Evolutionary conservation across 92 coral and sea anemone species (phyloP), one percentile per base, ranked within the genome.

Genomic region (Parazoanthus swiftii): DNA sequence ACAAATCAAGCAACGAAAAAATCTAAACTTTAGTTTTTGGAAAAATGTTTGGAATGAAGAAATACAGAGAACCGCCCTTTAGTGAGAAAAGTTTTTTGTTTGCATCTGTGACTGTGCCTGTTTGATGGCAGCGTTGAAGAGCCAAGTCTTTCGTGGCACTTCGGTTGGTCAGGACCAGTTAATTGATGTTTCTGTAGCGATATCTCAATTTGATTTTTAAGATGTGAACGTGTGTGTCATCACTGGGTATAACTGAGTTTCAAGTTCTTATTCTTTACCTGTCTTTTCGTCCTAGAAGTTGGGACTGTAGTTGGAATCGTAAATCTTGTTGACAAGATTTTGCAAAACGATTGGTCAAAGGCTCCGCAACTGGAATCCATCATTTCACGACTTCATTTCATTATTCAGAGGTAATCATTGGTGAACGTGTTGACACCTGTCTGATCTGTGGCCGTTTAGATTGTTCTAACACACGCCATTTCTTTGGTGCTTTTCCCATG

Each of bases 301-400:
- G 94, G 90, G 15, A 85, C 92, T 25, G 92, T 97, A 18, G 85
- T 94, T 39, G 96, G 93, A 68, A 94, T 95, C 39, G 95, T 97
- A 56, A 93, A 94, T 43, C 85, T 97, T 44, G 93, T 94, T 11
- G 91, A 94, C 42, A 95, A 92, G 81, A 93, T 95, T 56, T 86
- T 97, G 25, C 90, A 85, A 90, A 89, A 97, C 85, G 91, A 94
- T 92, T 97, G 99, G 99, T 90, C 93, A 68, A 97, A 94, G 88
- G 90, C 92, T 25, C 79, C 92, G 26, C 88, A 88, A 9, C 90
- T 97, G 80, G 92, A 85, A 4, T 92, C 95, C 2, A 54, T 95
- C 59, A 89, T 91, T 75, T 86, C 93, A 68, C 91, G 99, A 81
- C 91, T 97, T 29, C 92, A 97, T 83, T 48, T 89, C 75, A 92